Conservation (phyloP, 2,113 vertebrate genomes). For the Balaeniceps rex region DNA sequence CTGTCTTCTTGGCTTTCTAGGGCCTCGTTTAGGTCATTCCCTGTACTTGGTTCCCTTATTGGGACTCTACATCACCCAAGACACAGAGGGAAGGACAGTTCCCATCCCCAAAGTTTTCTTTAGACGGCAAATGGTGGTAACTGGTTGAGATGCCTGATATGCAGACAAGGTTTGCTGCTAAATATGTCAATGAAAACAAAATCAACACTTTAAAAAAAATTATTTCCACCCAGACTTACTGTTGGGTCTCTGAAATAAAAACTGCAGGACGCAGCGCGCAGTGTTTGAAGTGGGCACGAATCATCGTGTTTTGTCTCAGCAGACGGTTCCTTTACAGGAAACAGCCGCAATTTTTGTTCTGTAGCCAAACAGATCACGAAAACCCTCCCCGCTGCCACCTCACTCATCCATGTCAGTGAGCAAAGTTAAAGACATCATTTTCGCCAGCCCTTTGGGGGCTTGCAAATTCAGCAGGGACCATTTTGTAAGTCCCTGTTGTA, state of each 20-base stretch:
- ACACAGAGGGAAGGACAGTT: not conserved
- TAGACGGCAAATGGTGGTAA: not conserved
- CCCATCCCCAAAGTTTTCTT: not conserved
- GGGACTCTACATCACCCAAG: not conserved
- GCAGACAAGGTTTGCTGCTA: not conserved
- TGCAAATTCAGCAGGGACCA: not conserved
- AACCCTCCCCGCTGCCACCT: not conserved
- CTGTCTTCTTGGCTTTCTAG: not conserved
- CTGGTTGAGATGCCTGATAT: rapidly evolving
- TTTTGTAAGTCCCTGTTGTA: not conserved
- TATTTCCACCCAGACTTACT: not conserved
- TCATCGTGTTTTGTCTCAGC: not conserved
- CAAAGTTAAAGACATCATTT: not conserved
- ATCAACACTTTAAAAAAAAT: not conserved
- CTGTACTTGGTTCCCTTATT: not conserved
- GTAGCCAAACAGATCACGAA: not conserved
- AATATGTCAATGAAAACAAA: not conserved
- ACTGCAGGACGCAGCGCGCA: rapidly evolving
- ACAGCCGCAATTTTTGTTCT: not conserved
- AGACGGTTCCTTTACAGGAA: not conserved
- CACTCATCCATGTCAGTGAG: not conserved
- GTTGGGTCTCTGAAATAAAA: not conserved
- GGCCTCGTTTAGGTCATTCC: not conserved
- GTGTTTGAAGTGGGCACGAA: not conserved
- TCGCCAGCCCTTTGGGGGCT: not conserved